Percentiles rank a stretch among this genome's conserved stretches.
These are phyloP conservation scores for Taurulus bubalis DNA, from an alignment of 2,113 vertebrate species.

Conservation along the genomic window DNA sequence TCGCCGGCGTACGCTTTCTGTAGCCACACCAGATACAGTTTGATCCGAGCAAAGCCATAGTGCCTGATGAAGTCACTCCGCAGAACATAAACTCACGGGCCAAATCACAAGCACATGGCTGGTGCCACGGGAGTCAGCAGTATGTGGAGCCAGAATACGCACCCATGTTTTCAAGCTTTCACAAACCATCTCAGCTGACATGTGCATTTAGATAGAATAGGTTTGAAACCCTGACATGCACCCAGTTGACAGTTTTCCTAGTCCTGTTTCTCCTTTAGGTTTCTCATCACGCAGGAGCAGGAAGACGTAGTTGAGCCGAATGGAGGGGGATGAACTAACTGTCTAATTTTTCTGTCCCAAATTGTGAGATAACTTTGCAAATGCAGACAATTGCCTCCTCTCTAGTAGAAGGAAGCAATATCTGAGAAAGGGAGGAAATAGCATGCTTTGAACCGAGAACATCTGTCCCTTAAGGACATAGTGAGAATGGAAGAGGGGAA, in stretches of 20 bases:
- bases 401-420: not conserved
- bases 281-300: slow-evolving; percentile 2
- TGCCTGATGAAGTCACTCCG: slow-evolving; percentile 41
- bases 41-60: slow-evolving; percentile 31
- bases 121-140: slow-evolving; percentile 20
- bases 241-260: slow-evolving; percentile 8
- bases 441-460: not conserved
- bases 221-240: slow-evolving; percentile 14
- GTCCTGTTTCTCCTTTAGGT: not conserved
- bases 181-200: slow-evolving; percentile 31
- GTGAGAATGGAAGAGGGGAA: not conserved
- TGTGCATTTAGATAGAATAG: slow-evolving; percentile 27
- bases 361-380: not conserved
- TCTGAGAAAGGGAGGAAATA: not conserved
- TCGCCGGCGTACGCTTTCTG: slow-evolving; percentile 29
- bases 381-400: not conserved
- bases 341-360: slow-evolving; percentile 1
- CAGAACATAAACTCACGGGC: slow-evolving; percentile 40
- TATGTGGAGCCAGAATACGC: slow-evolving; percentile 15
- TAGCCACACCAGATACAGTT: slow-evolving; percentile 14
- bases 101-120: slow-evolving; percentile 60
- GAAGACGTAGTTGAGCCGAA: not conserved
- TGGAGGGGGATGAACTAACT: not conserved
- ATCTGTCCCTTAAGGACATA: slow-evolving; percentile 11
- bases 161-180: slow-evolving; percentile 20